Conservation (phyloP, 2,888 invertebrate species). For the Teinopalpus imperialis region DNA sequence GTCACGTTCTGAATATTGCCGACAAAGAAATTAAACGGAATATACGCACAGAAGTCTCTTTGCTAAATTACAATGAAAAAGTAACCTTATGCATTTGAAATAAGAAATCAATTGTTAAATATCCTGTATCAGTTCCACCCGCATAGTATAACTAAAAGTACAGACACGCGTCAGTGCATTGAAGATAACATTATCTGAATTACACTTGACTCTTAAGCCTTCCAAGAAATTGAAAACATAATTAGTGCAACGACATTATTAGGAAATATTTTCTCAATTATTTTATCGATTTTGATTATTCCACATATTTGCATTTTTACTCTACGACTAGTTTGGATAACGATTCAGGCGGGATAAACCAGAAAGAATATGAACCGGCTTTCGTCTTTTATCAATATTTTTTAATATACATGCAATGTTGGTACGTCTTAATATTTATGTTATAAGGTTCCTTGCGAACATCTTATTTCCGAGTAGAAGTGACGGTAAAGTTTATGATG, state of each 20-base stretch:
- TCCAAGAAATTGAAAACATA: constrained; percentile 7
- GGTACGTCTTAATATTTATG: no score
- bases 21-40: constrained; percentile 43
- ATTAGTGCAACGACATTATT: constrained; percentile 16
- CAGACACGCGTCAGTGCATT: constrained; percentile 65
- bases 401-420: no score
- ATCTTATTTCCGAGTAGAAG: no score
- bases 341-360: background rate
- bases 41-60: constrained; percentile 7
- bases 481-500: no score
- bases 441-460: no score
- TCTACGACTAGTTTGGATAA: background rate
- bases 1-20: constrained; percentile 69
- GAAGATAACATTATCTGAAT: constrained; percentile 62
- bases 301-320: background rate
- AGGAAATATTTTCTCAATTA: background rate
- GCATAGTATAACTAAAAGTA: constrained; percentile 49
- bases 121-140: constrained; percentile 43
- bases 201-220: constrained; percentile 63
- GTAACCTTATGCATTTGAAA: constrained; percentile 28
- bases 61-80: constrained; percentile 27
- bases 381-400: no score
- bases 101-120: constrained; percentile 31
- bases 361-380: no score
- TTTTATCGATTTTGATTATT: no score